Conservation (phyloP, 2,113 vertebrate species). For the Regulus satrapa region DNA sequence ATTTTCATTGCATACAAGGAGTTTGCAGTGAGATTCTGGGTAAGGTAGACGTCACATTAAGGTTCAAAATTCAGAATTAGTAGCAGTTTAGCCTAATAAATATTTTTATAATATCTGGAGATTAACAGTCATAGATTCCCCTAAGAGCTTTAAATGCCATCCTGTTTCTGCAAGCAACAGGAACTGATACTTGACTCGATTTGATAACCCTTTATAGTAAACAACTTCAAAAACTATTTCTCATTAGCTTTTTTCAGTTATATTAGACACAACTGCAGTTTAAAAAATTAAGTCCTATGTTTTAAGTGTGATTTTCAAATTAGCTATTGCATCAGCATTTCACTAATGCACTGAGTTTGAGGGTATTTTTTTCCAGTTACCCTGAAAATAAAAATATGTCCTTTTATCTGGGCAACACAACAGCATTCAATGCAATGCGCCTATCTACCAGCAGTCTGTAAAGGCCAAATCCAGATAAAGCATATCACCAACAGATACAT, state of each 20-base stretch:
- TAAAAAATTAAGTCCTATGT: not conserved
- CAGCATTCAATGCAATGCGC: not conserved
- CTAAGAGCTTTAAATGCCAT: not conserved
- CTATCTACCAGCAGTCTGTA: not conserved
- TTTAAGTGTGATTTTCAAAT: not conserved
- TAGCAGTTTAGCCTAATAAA: not conserved
- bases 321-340: not conserved
- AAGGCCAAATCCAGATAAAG: not conserved
- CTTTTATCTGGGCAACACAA: not conserved
- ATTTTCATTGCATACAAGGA: not conserved
- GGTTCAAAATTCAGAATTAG: not conserved
- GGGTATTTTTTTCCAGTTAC: not conserved
- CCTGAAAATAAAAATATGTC: not conserved
- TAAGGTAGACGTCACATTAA: not conserved
- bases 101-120: not conserved
- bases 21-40: not conserved
- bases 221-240: not conserved
- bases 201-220: not conserved
- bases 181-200: not conserved
- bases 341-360: not conserved
- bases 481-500: not conserved
- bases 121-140: not conserved
- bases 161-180: not conserved
- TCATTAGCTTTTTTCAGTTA: not conserved
- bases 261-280: not conserved